phyloP scores from a whole-genome alignment of 2,888 invertebrate species.

The Neoitamus cyanurus region DNA sequence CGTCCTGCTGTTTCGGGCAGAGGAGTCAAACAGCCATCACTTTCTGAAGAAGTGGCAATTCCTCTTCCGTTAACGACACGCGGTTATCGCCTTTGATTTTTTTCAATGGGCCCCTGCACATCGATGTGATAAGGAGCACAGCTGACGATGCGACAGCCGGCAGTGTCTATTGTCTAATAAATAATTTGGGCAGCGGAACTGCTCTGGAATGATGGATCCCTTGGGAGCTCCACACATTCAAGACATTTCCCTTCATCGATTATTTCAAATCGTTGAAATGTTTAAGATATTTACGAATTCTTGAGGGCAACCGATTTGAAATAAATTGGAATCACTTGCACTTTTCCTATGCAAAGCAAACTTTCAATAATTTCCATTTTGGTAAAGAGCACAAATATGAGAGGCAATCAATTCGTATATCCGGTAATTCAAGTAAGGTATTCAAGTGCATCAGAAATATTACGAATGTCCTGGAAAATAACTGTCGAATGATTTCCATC shows the following conservation, averaged over 20 bases:
- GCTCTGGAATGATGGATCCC: not conserved
- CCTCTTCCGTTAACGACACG: conserved; percentile 36
- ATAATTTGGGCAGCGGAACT: conserved; percentile 15
- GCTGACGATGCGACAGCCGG: conserved; percentile 37
- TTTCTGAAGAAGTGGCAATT: not conserved
- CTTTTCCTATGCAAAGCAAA: no score
- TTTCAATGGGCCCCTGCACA: conserved; percentile 6
- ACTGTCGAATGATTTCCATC: no score
- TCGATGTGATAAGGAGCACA: conserved; percentile 50
- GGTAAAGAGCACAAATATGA: no score
- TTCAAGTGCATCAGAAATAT: no score
- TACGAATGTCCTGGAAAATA: no score
- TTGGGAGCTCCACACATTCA: not conserved
- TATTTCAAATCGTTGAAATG: not conserved
- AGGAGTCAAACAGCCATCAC: not conserved
- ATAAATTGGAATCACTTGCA: no score
- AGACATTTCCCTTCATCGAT: not conserved
- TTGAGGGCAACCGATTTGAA: no score
- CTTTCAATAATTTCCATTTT: no score
- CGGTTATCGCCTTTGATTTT: conserved; percentile 38
- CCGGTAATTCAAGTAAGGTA: no score
- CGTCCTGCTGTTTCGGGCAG: not conserved
- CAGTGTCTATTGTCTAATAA: not conserved
- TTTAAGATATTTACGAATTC: no score
- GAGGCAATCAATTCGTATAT: no score